A percentile compares a stretch with the other conserved stretches of the same genome.
Evolutionary conservation across 2,888 invertebrate genomes (phyloP).

Genomic region (Drosophila antonietae): DNA sequence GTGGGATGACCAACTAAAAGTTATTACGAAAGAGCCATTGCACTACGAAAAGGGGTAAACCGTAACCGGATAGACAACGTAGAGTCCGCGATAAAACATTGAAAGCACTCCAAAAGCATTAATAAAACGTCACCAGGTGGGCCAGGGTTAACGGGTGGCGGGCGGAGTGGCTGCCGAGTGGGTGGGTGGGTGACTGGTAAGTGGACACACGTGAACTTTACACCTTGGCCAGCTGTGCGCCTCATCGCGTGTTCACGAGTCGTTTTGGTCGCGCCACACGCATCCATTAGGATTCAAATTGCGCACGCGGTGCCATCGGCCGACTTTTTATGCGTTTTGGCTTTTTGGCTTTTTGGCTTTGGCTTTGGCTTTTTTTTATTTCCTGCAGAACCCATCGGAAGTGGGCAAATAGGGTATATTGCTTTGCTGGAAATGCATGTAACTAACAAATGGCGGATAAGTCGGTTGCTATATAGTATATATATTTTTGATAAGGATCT

Average conservation of each 20-base stretch:
- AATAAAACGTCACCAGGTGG: constrained; percentile 64
- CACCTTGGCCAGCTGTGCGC: constrained; percentile 80
- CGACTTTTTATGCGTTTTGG: constrained; percentile 67
- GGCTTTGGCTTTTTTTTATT: constrained; percentile 46
- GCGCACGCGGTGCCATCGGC: constrained; percentile 60
- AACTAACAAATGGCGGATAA: background rate
- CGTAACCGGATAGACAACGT: constrained; percentile 55
- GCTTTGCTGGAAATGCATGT: background rate
- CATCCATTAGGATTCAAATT: constrained; percentile 81
- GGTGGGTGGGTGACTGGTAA: constrained; percentile 55
- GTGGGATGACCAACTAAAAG: constrained; percentile 63
- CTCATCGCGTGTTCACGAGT: constrained; percentile 74
- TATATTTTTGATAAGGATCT: background rate
- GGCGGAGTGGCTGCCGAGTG: constrained; percentile 1
- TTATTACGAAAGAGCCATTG: constrained; percentile 72
- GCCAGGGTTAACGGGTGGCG: background rate
- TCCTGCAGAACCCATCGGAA: background rate
- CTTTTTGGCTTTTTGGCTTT: constrained; percentile 53
- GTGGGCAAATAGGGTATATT: background rate
- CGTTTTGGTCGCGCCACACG: constrained; percentile 72
- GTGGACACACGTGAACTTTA: constrained; percentile 83
- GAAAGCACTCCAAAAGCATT: constrained; percentile 79
- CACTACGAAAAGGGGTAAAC: constrained; percentile 57
- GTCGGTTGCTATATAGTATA: background rate
- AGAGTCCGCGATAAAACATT: constrained; percentile 70